phyloP scores from a whole-genome alignment of 2,797 vertebrate genomes.

The Tangara arthus region DNA sequence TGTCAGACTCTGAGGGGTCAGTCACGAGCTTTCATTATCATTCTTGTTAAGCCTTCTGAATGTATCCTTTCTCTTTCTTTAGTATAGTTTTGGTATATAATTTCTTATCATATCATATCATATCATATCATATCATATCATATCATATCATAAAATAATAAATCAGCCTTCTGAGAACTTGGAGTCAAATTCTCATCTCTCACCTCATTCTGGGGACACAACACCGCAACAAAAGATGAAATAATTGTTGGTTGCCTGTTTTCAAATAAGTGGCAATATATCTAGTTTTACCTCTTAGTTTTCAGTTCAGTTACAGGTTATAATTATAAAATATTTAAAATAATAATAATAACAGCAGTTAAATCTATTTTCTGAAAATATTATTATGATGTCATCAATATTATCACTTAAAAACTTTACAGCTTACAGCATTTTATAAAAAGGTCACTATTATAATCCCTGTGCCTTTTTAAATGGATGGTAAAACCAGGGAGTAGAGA shows the following conservation, averaged over 20 bases:
- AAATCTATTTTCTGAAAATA: not conserved
- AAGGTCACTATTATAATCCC: not conserved
- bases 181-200: too few relatives aligned
- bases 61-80: too few relatives aligned
- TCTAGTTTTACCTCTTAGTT: not conserved
- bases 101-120: too few relatives aligned
- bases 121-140: too few relatives aligned
- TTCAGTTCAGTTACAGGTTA: not conserved
- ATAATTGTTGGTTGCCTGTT: not conserved
- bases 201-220: too few relatives aligned
- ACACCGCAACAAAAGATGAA: not conserved
- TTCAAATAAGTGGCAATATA: not conserved
- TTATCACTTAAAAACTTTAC: not conserved
- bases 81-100: too few relatives aligned
- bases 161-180: too few relatives aligned
- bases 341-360: not conserved
- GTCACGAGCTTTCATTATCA: too few relatives aligned
- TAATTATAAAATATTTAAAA: not conserved
- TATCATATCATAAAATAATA: too few relatives aligned
- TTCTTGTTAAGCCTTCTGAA: too few relatives aligned
- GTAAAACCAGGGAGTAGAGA: not conserved
- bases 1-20: too few relatives aligned
- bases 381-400: not conserved
- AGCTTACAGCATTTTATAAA: not conserved
- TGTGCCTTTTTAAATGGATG: not conserved